phyloP scores from a whole-genome alignment of 2,888 invertebrate genomes.

The Helicoverpa assulta region DNA sequence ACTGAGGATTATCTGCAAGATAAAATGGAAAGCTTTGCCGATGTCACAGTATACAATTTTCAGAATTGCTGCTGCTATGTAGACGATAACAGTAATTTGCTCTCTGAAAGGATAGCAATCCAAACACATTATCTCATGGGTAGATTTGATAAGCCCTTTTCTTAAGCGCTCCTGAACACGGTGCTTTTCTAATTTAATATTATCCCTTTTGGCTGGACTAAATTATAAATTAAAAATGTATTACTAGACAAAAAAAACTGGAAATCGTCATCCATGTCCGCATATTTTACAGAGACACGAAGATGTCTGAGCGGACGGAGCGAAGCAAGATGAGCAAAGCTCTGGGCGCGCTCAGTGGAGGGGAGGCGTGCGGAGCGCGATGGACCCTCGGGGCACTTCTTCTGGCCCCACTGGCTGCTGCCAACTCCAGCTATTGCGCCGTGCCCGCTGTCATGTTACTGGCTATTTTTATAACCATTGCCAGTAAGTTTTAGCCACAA shows the following conservation, averaged over 20 bases:
- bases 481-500: constrained; percentile 81
- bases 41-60: constrained; percentile 44
- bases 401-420: constrained; percentile 90
- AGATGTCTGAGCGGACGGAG: constrained; percentile 74
- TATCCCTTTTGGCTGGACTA: neutral
- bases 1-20: neutral
- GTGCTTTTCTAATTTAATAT: neutral
- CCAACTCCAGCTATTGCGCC: constrained; percentile 90
- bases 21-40: constrained; percentile 6
- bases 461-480: constrained; percentile 86
- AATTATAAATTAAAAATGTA: too few relatives aligned
- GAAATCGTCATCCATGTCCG: too few relatives aligned
- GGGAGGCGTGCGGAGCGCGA: constrained; percentile 86
- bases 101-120: constrained; percentile 41
- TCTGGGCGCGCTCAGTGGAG: constrained; percentile 74
- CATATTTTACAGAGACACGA: constrained; percentile 44
- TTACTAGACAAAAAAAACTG: neutral
- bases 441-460: constrained; percentile 89
- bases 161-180: constrained; percentile 10
- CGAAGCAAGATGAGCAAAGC: constrained; percentile 74
- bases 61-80: constrained; percentile 17
- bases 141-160: constrained; percentile 6
- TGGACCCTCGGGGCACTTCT: constrained; percentile 91
- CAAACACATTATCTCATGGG: constrained; percentile 37
- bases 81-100: constrained; percentile 55